A percentile compares a stretch with the other conserved stretches of the same genome.
Conservation (phyloP, 2,113 vertebrate species). For the Tragulus kanchil region DNA sequence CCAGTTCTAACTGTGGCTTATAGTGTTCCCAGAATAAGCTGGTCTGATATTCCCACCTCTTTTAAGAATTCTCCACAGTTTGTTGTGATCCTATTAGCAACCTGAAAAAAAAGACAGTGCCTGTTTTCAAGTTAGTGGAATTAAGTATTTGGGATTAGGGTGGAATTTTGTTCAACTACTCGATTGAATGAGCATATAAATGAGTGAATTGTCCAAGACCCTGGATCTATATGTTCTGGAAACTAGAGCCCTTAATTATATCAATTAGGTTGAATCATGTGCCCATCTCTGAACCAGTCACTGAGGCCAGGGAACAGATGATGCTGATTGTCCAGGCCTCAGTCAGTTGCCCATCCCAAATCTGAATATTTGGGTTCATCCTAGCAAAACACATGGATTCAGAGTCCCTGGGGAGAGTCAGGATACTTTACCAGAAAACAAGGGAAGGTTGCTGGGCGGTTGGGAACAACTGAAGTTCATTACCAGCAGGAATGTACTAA, state of each 20-base stretch:
- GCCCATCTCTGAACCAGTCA: not conserved
- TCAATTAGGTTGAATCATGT: not conserved
- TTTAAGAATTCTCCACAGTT: too few relatives aligned
- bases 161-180: not conserved
- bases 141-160: not conserved
- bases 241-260: not conserved
- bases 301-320: not conserved
- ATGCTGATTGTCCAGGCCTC: not conserved
- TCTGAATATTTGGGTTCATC: not conserved
- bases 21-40: too few relatives aligned
- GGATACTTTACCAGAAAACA: not conserved
- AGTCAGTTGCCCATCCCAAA: not conserved
- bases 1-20: too few relatives aligned
- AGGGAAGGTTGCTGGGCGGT: not conserved
- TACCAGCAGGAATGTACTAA: not conserved
- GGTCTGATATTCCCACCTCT: too few relatives aligned
- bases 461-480: not conserved
- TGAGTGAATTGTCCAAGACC: constrained; percentile 17
- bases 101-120: not conserved
- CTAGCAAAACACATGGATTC: not conserved
- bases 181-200: not conserved
- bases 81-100: not conserved
- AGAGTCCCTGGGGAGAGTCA: not conserved
- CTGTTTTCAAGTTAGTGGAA: not conserved
- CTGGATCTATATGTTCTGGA: not conserved